phyloP scores from a whole-genome alignment of 2,888 invertebrate genomes.

The Agriopis aurantiaria region DNA sequence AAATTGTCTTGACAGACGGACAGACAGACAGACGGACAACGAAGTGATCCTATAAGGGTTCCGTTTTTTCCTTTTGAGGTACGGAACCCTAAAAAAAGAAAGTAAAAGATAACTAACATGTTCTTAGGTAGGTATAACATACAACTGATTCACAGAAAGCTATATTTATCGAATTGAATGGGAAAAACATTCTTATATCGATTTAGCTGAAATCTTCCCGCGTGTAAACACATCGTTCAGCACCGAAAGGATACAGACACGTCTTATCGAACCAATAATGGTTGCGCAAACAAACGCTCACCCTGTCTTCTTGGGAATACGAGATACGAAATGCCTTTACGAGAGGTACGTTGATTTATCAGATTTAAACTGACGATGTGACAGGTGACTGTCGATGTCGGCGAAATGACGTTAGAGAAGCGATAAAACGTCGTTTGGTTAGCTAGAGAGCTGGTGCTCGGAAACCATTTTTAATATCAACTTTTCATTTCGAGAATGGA shows the following conservation, averaged over 20 bases:
- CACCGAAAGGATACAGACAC: conserved; percentile 24
- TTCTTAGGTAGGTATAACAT: background rate
- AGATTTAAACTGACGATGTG: conserved; percentile 36
- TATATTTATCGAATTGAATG: conserved; percentile 16
- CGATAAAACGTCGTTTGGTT: conserved; percentile 32
- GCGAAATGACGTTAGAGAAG: conserved; percentile 37
- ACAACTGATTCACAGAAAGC: conserved; percentile 4
- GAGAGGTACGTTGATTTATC: conserved; percentile 34
- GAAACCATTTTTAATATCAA: background rate
- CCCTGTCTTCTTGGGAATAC: conserved; percentile 19
- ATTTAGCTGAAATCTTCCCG: conserved; percentile 11
- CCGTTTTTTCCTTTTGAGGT: no score
- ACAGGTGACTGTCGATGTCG: conserved; percentile 31
- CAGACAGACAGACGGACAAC: no score
- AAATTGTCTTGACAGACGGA: no score
- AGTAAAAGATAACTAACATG: background rate
- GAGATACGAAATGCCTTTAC: conserved; percentile 17
- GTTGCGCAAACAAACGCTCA: conserved; percentile 27
- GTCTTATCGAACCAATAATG: conserved; percentile 31
- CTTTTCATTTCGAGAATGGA: no score
- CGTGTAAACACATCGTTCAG: conserved; percentile 29
- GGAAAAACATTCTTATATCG: conserved; percentile 18
- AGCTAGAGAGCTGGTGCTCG: conserved; percentile 14
- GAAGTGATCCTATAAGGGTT: no score
- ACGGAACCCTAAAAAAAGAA: no score